These are phyloP conservation scores for Anolis sagrei DNA, from an alignment of 2,113 vertebrate species.

Conservation along the genomic window DNA sequence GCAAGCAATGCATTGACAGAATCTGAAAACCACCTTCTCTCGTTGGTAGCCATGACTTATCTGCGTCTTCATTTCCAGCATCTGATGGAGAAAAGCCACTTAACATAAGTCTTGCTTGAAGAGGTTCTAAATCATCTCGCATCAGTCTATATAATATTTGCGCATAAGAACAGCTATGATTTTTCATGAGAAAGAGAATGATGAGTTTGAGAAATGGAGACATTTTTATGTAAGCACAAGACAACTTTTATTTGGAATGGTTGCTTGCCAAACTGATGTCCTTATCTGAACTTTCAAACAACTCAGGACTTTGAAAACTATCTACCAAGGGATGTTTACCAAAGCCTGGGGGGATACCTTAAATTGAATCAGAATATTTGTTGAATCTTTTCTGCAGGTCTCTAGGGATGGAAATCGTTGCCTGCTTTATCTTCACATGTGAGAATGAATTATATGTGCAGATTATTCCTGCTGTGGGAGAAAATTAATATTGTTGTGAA, in stretches of 20 bases:
- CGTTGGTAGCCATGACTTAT: not conserved
- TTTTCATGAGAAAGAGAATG: not conserved
- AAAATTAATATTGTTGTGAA: too few species aligned
- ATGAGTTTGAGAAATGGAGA: slow-evolving; percentile 26
- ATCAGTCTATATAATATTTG: not conserved
- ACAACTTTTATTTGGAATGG: not conserved
- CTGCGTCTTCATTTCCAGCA: not conserved
- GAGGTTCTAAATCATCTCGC: not conserved
- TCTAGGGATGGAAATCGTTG: too few species aligned
- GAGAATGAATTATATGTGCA: too few species aligned
- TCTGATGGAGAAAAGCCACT: not conserved
- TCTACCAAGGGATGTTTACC: not conserved
- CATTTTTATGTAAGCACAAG: not conserved
- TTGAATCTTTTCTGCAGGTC: too few species aligned
- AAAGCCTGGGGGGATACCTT: too few species aligned
- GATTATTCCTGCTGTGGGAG: too few species aligned
- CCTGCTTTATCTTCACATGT: too few species aligned
- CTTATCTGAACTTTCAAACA: slow-evolving; percentile 29
- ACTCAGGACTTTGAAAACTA: slow-evolving; percentile 46
- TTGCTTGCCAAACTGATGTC: not conserved
- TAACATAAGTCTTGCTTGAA: not conserved
- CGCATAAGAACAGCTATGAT: slow-evolving; percentile 1
- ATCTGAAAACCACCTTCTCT: not conserved
- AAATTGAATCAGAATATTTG: too few species aligned
- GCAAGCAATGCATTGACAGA: not conserved